A percentile compares a stretch with the other conserved stretches of the same genome.
phyloP scores from a whole-genome alignment of 2,797 vertebrate species.

The Hozukius guyotensis region DNA sequence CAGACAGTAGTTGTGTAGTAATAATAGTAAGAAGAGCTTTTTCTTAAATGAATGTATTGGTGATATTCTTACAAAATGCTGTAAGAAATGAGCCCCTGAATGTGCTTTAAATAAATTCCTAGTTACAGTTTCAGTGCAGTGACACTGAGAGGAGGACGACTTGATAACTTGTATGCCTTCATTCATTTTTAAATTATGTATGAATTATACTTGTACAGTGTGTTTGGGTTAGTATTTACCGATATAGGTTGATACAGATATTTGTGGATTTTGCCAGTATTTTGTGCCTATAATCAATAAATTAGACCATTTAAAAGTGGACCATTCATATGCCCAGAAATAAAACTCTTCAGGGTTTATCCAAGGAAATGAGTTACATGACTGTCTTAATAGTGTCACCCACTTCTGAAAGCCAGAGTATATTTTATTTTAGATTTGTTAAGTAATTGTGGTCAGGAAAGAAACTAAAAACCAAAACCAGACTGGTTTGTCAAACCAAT shows the following conservation, averaged over 20 bases:
- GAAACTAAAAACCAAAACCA: not conserved
- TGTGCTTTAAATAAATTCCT: conserved; percentile 43
- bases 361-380: not conserved
- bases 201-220: conserved; percentile 9
- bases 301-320: conserved; percentile 10
- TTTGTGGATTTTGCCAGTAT: conserved; percentile 33
- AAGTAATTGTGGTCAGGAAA: not conserved
- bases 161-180: conserved; percentile 32
- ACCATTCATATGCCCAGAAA: not conserved
- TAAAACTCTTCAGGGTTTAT: conserved; percentile 1
- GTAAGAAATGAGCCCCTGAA: conserved; percentile 11
- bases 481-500: not conserved
- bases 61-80: conserved; percentile 26
- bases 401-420: not conserved
- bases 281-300: conserved; percentile 47
- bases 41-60: conserved; percentile 56
- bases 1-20: not conserved
- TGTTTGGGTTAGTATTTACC: conserved; percentile 19
- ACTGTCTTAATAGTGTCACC: not conserved
- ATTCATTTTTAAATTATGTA: not conserved
- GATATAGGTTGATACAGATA: conserved; percentile 2
- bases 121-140: conserved; percentile 11
- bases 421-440: not conserved
- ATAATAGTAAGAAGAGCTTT: conserved; percentile 4
- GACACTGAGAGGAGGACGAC: conserved; percentile 5